phyloP scores from a whole-genome alignment of 2,888 invertebrate genomes.

The Euproctis similis region DNA sequence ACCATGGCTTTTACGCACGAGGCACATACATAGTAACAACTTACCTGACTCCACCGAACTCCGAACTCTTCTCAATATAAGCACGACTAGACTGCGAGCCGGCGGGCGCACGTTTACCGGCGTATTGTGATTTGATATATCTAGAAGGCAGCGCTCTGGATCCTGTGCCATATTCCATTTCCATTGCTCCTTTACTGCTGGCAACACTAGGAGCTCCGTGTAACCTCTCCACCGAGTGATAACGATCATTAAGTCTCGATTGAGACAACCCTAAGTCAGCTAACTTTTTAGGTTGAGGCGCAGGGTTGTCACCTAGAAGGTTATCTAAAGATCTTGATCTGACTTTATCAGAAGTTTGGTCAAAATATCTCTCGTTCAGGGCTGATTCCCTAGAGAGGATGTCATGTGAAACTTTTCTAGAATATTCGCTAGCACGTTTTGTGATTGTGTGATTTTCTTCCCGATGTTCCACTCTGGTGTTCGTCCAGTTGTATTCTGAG shows the following conservation, averaged over 20 bases:
- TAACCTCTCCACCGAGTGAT: conserved; percentile 87
- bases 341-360: conserved; percentile 81
- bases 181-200: conserved; percentile 77
- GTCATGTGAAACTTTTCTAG: conserved; percentile 84
- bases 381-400: conserved; percentile 87
- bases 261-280: conserved; percentile 87
- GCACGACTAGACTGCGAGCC: conserved; percentile 91
- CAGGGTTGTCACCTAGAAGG: conserved; percentile 81
- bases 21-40: conserved; percentile 2
- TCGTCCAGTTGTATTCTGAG: conserved; percentile 64
- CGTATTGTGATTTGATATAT: conserved; percentile 89
- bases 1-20: too few species aligned
- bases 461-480: conserved; percentile 33
- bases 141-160: conserved; percentile 77
- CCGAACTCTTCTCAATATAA: conserved; percentile 87
- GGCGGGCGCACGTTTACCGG: conserved; percentile 86
- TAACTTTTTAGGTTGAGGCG: conserved; percentile 77
- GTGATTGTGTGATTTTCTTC: conserved; percentile 19
- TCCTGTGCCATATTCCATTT: conserved; percentile 81
- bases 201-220: conserved; percentile 78
- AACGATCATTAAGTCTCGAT: conserved; percentile 90
- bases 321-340: conserved; percentile 88
- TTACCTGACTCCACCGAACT: conserved; percentile 79
- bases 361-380: conserved; percentile 92
- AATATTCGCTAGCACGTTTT: conserved; percentile 42